A percentile compares a stretch with the other conserved stretches of the same genome.
Conservation (phyloP, 37 sponge, comb jelly and placozoan species). For the Agelas oroides region DNA sequence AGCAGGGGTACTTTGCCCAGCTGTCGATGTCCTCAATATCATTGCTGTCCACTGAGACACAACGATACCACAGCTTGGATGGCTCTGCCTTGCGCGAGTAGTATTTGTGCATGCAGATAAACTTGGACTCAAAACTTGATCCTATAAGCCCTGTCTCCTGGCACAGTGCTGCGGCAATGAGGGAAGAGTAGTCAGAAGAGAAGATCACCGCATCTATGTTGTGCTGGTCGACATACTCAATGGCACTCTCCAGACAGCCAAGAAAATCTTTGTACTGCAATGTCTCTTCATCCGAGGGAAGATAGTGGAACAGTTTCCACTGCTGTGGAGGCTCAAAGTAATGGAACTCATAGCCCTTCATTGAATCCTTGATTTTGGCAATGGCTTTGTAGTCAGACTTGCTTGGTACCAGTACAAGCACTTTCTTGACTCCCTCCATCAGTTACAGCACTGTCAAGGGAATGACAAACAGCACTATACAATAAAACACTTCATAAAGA, state of each 20-base stretch:
- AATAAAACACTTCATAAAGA: too few species aligned
- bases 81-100: constrained; percentile 22
- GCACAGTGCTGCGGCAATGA: constrained; percentile 1
- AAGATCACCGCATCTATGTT: constrained; percentile 11
- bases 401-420: not conserved
- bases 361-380: not conserved
- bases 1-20: constrained; percentile 27
- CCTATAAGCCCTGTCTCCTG: constrained; percentile 11
- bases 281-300: too few species aligned
- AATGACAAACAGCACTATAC: not conserved
- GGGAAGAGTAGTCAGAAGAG: constrained; percentile 1
- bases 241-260: constrained; percentile 17
- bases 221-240: constrained; percentile 24
- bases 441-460: not conserved
- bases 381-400: not conserved
- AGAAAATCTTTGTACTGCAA: not conserved
- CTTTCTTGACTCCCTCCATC: not conserved
- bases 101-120: constrained; percentile 31
- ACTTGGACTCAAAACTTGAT: constrained; percentile 16
- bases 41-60: not conserved
- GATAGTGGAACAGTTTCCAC: too few species aligned
- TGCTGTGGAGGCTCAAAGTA: too few species aligned
- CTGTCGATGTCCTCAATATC: too few species aligned
- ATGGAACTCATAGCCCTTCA: too few species aligned
- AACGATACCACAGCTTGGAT: constrained; percentile 25